Evolutionary conservation across 1,140 invertebrate genomes (phyloP).

Genomic region (Caenorhabditis brenneri): DNA sequence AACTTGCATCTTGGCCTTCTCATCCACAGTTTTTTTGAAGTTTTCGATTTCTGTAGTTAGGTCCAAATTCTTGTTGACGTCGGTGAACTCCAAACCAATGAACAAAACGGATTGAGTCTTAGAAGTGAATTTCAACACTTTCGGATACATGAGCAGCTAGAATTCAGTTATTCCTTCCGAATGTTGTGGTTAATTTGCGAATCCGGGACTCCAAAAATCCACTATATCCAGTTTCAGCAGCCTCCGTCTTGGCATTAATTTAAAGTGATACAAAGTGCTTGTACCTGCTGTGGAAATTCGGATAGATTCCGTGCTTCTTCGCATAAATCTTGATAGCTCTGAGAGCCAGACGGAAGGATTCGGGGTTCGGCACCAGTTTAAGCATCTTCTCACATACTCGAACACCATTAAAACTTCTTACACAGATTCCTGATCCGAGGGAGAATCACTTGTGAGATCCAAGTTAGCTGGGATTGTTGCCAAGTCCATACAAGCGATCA

Average conservation of each 20-base stretch:
- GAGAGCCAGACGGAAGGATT: constrained; percentile 90
- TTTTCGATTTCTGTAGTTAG: not conserved
- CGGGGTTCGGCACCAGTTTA: constrained; percentile 90
- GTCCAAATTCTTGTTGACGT: not conserved
- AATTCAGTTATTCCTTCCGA: constrained; percentile 91
- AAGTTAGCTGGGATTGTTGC: constrained; percentile 23
- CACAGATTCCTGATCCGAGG: constrained; percentile 74
- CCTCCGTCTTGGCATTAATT: constrained; percentile 53
- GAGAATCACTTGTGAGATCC: not conserved
- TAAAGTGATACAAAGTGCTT: constrained; percentile 74
- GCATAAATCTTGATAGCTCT: constrained; percentile 82
- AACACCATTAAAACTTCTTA: constrained; percentile 94
- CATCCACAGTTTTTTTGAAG: not conserved
- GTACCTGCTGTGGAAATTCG: constrained; percentile 93
- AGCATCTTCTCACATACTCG: constrained; percentile 96
- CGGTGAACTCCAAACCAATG: not conserved
- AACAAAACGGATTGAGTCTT: not conserved
- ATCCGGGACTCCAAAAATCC: constrained; percentile 97
- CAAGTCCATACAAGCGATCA: constrained; percentile 89
- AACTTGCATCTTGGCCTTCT: not conserved
- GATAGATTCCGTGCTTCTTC: constrained; percentile 87
- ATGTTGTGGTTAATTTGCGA: constrained; percentile 84
- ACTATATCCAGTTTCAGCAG: constrained; percentile 72
- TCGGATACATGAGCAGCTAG: constrained; percentile 91
- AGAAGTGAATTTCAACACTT: constrained; percentile 77